Evolutionary conservation across 2,113 vertebrate species (phyloP), one percentile per base, ranked within the genome.

Genomic region (Tiliqua scincoides): DNA sequence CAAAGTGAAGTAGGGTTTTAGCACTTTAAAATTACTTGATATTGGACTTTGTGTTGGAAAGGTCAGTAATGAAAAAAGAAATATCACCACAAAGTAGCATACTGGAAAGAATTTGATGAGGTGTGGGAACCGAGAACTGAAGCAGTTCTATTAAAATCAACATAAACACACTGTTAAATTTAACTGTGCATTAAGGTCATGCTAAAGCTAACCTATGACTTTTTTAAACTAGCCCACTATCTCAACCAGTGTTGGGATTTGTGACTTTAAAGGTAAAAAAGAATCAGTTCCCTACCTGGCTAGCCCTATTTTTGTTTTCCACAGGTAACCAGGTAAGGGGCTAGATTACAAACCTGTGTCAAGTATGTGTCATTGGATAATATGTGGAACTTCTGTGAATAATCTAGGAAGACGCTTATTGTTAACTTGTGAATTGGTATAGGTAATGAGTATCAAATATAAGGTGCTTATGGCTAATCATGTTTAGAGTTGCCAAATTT

Each of bases 31-130:
- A 65, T 54, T 84, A 48, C 43, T 48, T 84, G 65, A 59, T 76
- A 27, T 76, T 75, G 43, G 43, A 63, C 20, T 76, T 84, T 52
- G 35, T 63, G 12, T 52, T 84, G 83, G 30, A 67, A 84, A 65
- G 62, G 48, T 67, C 62, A 85, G 62, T 83, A 78, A 77, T 78
- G 32, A 78, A 78, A 84, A 57, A 23, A 52, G 40, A 82, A 25
- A 72, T 61, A 40, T 20, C n/a, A 68, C 6, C n/a, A 54, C 48
- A 78, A 76, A 21, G 23, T 67, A 62, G 43, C 17, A 9, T 70
- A 76, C 11, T 68, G 23, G 74, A 32, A 77, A 76, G 25, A 37
- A 40, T 67, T 32, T 52, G 40, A 3, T 43, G 61, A 57, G 37
- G 37, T 48, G 3, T 48, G 30, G 30, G 71, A 2, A 20, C 27